Conservation (phyloP, 2,797 vertebrate genomes). For the Salarias fasciatus region DNA sequence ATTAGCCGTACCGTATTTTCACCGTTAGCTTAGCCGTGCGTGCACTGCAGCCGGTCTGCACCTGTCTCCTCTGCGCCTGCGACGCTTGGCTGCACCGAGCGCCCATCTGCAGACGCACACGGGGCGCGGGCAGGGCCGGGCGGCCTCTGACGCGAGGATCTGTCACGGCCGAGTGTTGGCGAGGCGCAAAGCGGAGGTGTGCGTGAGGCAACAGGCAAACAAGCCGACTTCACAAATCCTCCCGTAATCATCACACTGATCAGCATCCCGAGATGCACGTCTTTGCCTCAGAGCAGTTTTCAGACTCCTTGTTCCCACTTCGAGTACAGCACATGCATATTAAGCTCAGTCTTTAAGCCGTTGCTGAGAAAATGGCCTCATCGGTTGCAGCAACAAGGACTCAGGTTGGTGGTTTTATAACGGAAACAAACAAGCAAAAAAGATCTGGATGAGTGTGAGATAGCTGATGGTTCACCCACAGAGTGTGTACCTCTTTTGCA, state of each 20-base stretch:
- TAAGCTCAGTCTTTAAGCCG: no score
- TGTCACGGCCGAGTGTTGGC: constrained; percentile 16
- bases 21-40: constrained; percentile 34
- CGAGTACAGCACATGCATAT: no score
- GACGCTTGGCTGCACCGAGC: constrained; percentile 55
- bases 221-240: neutral
- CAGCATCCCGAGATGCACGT: neutral
- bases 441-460: no score
- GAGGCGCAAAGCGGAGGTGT: neutral
- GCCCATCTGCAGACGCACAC: constrained; percentile 51
- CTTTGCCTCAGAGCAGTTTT: neutral
- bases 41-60: constrained; percentile 44
- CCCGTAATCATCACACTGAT: neutral
- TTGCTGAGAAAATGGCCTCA: no score
- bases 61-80: constrained; percentile 52
- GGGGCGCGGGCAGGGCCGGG: constrained; percentile 12
- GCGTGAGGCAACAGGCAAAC: constrained; percentile 1
- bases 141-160: constrained; percentile 22
- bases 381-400: no score
- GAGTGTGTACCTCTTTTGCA: no score
- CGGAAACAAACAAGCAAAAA: no score
- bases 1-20: no score
- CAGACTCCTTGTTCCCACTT: no score
- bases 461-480: no score
- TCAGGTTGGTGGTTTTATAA: no score